These are phyloP conservation scores for Pogonomyrmex barbatus DNA, from an alignment of 1,140 invertebrate genomes.

Conservation along the genomic window DNA sequence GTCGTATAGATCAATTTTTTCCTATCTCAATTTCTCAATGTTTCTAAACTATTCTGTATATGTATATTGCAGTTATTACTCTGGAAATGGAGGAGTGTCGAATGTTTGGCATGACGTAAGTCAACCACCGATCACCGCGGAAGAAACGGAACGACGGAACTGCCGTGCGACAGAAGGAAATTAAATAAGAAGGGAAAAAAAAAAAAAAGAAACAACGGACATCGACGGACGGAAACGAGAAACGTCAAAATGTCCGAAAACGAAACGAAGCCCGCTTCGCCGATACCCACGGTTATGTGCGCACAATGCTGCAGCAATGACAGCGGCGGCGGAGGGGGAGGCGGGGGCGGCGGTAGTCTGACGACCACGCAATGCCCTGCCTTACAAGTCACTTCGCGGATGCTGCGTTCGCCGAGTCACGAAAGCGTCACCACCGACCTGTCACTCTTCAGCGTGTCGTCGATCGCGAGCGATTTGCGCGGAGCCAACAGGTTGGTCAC, in stretches of 20 bases:
- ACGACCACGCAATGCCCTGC: slow-evolving; percentile 83
- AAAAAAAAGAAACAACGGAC: slow-evolving; percentile 1
- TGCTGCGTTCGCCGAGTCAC: slow-evolving; percentile 92
- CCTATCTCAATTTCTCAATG: not conserved
- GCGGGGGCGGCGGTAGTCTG: slow-evolving; percentile 60
- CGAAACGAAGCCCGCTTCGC: slow-evolving; percentile 76
- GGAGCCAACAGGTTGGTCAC: slow-evolving; percentile 86
- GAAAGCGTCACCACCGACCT: slow-evolving; percentile 94
- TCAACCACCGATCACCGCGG: not conserved
- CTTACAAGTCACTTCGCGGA: slow-evolving; percentile 87
- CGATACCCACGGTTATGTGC: slow-evolving; percentile 63
- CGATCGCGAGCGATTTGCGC: slow-evolving; percentile 89
- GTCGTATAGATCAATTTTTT: not conserved
- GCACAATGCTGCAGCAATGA: slow-evolving; percentile 64
- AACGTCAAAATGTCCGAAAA: slow-evolving; percentile 78
- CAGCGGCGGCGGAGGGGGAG: slow-evolving; percentile 14
- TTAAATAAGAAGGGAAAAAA: not conserved
- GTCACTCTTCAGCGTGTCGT: slow-evolving; percentile 92
- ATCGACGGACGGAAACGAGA: not conserved
- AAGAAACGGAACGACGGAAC: slow-evolving; percentile 26
- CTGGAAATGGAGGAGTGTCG: slow-evolving; percentile 1
- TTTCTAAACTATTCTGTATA: slow-evolving; percentile 1
- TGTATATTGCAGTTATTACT: not conserved
- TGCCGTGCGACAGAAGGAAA: not conserved
- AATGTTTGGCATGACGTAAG: slow-evolving; percentile 17